Conservation (phyloP, 64 coral and sea anemone genomes). For the Montipora sp. region DNA sequence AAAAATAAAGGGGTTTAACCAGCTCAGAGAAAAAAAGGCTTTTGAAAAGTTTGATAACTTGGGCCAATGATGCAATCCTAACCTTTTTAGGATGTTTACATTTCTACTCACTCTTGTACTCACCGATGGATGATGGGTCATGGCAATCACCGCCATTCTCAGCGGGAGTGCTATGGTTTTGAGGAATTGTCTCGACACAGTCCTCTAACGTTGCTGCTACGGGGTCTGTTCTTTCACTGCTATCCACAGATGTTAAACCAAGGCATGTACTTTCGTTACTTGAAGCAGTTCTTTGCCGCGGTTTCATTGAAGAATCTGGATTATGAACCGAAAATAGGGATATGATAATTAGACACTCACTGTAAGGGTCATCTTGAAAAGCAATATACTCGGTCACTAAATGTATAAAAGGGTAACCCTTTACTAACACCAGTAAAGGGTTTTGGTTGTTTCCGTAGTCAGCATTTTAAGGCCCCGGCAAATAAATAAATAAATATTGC, state of each 20-base stretch:
- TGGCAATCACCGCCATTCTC: conserved; percentile 21
- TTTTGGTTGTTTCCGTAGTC: too few relatives aligned
- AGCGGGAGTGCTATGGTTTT: conserved; percentile 1
- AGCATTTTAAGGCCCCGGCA: too few relatives aligned
- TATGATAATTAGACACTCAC: too few relatives aligned
- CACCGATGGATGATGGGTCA: background rate
- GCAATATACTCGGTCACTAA: too few relatives aligned
- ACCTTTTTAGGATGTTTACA: background rate
- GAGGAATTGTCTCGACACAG: background rate
- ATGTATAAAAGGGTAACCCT: too few relatives aligned
- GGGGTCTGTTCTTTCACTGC: conserved; percentile 9
- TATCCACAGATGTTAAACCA: background rate
- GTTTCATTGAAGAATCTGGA: background rate
- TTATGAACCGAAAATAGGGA: background rate
- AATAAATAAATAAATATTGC: too few relatives aligned
- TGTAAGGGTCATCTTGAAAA: too few relatives aligned
- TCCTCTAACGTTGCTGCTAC: background rate
- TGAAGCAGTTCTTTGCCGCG: background rate
- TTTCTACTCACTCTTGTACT: background rate
- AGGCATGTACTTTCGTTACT: conserved; percentile 4
- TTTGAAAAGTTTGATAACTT: too few relatives aligned
- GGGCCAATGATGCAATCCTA: background rate
- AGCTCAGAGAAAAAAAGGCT: too few relatives aligned
- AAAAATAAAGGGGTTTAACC: too few relatives aligned
- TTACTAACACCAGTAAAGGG: too few relatives aligned